Evolutionary conservation across 2,113 vertebrate species (phyloP).

Genomic region (Petrocephalus zakoni): DNA sequence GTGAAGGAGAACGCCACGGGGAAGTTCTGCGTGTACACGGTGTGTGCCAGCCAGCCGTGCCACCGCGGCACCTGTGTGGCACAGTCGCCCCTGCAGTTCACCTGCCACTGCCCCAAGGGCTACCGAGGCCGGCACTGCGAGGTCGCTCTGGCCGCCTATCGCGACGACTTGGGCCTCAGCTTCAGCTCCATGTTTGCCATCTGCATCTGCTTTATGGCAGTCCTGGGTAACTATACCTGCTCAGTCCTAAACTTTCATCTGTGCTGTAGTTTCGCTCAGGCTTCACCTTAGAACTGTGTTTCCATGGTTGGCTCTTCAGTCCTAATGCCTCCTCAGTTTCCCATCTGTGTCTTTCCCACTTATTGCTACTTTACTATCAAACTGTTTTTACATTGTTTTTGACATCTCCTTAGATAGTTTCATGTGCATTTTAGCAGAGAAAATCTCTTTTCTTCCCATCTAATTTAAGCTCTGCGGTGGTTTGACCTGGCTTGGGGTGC

Average conservation of each 20-base stretch:
- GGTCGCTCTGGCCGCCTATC: slow-evolving; percentile 67
- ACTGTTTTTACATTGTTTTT: slow-evolving; percentile 19
- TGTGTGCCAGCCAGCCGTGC: slow-evolving; percentile 71
- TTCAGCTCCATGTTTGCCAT: slow-evolving; percentile 82
- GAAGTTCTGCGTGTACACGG: slow-evolving; percentile 69
- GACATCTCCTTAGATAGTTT: background rate
- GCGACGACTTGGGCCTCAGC: slow-evolving; percentile 72
- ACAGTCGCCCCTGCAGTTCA: slow-evolving; percentile 67
- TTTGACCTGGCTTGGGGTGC: background rate
- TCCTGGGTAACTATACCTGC: slow-evolving; percentile 70
- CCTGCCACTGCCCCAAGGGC: slow-evolving; percentile 70
- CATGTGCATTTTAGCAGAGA: background rate
- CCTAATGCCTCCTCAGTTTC: background rate
- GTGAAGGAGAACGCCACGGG: slow-evolving; percentile 66
- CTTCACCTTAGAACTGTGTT: background rate
- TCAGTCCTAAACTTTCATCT: slow-evolving; percentile 45
- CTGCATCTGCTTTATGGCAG: slow-evolving; percentile 78
- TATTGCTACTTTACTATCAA: slow-evolving; percentile 9
- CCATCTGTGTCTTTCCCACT: slow-evolving; percentile 8
- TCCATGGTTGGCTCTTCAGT: background rate
- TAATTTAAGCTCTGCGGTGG: background rate
- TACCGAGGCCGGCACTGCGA: slow-evolving; percentile 73
- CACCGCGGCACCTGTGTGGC: slow-evolving; percentile 72
- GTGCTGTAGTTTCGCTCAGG: slow-evolving; percentile 39
- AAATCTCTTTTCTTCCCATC: background rate